phyloP scores from a whole-genome alignment of 2,888 invertebrate species.

The Aspidiotus rigidus region DNA sequence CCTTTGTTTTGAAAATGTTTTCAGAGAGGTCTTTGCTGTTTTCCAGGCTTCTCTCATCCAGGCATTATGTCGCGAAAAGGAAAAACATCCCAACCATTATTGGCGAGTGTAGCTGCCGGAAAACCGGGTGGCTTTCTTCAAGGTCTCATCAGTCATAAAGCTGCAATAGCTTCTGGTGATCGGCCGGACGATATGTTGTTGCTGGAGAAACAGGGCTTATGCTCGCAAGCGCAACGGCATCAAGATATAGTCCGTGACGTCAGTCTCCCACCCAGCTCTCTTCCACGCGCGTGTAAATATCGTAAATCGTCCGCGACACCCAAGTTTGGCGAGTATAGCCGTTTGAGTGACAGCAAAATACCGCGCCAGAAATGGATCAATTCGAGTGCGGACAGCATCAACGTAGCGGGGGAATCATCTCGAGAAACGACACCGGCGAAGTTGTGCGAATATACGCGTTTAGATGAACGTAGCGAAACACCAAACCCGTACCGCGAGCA shows the following conservation, averaged over 20 bases:
- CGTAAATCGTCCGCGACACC: constrained; percentile 40
- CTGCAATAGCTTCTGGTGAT: constrained; percentile 34
- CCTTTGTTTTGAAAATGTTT: constrained; percentile 49
- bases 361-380: constrained; percentile 35
- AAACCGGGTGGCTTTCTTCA: constrained; percentile 42
- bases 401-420: constrained; percentile 35
- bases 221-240: constrained; percentile 65
- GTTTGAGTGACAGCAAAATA: constrained; percentile 49
- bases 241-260: constrained; percentile 49
- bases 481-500: constrained; percentile 34
- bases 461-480: constrained; percentile 40
- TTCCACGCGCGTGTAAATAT: constrained; percentile 60
- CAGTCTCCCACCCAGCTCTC: constrained; percentile 61
- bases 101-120: constrained; percentile 52
- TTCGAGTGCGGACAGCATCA: constrained; percentile 35
- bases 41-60: constrained; percentile 72
- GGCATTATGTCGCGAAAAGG: constrained; percentile 64
- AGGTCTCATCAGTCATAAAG: constrained; percentile 43
- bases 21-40: constrained; percentile 77
- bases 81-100: constrained; percentile 64
- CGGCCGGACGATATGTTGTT: constrained; percentile 61
- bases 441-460: constrained; percentile 44
- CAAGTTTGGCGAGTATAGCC: constrained; percentile 54
- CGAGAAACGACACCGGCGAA: constrained; percentile 39
- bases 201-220: constrained; percentile 65